Base-by-base conservation (phyloP, 2,797 vertebrate species). In the Monodelphis domestica region DNA sequence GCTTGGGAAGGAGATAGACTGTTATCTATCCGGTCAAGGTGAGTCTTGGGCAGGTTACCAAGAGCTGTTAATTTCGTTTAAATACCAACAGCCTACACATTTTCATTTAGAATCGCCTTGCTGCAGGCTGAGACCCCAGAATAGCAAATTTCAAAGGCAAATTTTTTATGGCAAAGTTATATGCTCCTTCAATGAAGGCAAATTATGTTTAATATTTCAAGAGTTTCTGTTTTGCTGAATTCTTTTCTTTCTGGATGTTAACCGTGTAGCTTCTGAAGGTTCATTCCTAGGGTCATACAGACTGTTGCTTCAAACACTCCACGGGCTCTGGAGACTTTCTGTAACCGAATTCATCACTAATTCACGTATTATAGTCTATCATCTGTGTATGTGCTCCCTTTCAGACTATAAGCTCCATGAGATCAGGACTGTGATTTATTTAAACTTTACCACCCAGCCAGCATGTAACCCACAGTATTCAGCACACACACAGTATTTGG, bases 161-260 rank as follows among this genome's bases (percentile, higher is more conserved):
- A 92, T 97, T 98, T 78, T 78, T 98, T 97, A 98, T 97, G 96
- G 94, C 96, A 92, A 93, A 95, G 93, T 95, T 97, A 96, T 97
- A 97, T 98, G 97, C 96, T 78, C 54, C 96, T 97, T 95, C 93
- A 95, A 96, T 97, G 96, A 98, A 97, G 95, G 93, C 97, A 98
- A 97, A 95, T 93, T 97, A 94, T 95, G 95, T 96, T 97, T 96
- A 97, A 97, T 96, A 97, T 96, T 97, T 97, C 97, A 97, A 93
- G 93, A 97, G 95, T 94, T 96, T 97, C 95, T 97, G 95, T 97
- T 96, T 97, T 96, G 92, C 95, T 63, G 70, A 96, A 96, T 96
- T 95, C 93, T 95, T 96, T 96, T 95, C 95, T 96, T 96, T 96
- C 87, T 93, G 95, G 90, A 89, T 63, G 59, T 95, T 96, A 97